Conservation (phyloP, 2,113 vertebrate species). For the Galbula dea region DNA sequence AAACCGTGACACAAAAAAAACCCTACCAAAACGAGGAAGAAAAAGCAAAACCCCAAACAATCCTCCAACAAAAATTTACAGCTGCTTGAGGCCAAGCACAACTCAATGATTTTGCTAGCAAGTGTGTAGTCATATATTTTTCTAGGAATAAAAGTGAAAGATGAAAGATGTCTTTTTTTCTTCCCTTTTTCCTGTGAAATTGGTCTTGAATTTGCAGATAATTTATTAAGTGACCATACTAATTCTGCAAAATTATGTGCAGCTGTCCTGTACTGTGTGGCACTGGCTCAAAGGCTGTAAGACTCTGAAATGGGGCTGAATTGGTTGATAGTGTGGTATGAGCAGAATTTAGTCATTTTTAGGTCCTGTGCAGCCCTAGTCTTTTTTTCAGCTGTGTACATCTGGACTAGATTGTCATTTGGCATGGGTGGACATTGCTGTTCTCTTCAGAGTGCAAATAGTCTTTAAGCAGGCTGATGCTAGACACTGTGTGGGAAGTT, state of each 20-base stretch:
- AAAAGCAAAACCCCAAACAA: too few species aligned
- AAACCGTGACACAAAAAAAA: background rate
- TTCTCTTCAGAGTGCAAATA: background rate
- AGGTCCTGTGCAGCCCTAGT: background rate
- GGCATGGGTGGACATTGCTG: background rate
- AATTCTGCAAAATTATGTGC: background rate
- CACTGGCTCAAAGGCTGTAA: background rate
- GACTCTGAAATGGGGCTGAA: background rate
- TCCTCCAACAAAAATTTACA: background rate
- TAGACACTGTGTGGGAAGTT: background rate
- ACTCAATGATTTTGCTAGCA: background rate
- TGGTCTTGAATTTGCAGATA: background rate
- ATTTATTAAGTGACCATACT: background rate
- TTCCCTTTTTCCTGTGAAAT: background rate
- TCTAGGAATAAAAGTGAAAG: background rate
- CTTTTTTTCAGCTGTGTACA: rapidly evolving
- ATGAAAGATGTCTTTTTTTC: background rate
- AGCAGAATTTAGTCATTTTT: background rate
- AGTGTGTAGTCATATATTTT: background rate
- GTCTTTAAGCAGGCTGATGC: background rate
- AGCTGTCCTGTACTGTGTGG: background rate
- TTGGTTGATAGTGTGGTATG: background rate
- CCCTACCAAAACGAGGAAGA: too few species aligned
- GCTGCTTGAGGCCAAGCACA: background rate
- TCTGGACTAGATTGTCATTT: background rate